phyloP scores from a whole-genome alignment of 2,797 vertebrate species.

The Lithobates sylvaticus region DNA sequence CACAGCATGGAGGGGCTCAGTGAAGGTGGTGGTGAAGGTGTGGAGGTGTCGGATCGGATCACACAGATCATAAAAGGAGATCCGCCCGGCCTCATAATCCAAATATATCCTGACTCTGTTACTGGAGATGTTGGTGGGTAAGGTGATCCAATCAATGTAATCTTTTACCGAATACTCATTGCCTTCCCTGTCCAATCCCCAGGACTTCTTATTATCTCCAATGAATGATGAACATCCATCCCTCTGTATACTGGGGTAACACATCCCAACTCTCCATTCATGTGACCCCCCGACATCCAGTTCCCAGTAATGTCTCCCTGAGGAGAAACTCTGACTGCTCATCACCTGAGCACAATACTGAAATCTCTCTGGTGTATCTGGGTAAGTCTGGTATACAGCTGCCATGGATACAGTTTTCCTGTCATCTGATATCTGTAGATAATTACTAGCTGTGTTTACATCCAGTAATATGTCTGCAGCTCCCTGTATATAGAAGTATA shows the following conservation, averaged over 20 bases:
- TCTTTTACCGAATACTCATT: constrained; percentile 6
- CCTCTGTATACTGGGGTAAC: constrained; percentile 39
- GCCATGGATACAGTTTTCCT: too few relatives aligned
- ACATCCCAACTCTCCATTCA: neutral
- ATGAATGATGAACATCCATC: neutral
- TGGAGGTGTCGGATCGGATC: neutral
- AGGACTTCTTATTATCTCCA: constrained; percentile 44
- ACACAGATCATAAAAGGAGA: constrained; percentile 13
- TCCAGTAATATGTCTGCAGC: too few relatives aligned
- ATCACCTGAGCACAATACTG: neutral
- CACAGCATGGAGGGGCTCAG: too few relatives aligned
- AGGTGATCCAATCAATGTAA: neutral
- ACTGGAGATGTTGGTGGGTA: neutral
- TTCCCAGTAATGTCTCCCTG: too few relatives aligned
- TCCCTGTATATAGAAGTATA: too few relatives aligned
- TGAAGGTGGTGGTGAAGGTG: too few relatives aligned
- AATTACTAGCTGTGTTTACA: too few relatives aligned
- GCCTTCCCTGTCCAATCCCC: constrained; percentile 5
- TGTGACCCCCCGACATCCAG: too few relatives aligned
- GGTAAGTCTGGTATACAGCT: too few relatives aligned
- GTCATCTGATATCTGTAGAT: too few relatives aligned
- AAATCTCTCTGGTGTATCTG: too few relatives aligned
- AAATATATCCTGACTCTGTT: neutral
- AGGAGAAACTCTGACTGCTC: too few relatives aligned
- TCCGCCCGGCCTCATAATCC: neutral